Base-by-base conservation (phyloP, 1,140 invertebrate genomes). In the Lordiphosa clarofinis region DNA sequence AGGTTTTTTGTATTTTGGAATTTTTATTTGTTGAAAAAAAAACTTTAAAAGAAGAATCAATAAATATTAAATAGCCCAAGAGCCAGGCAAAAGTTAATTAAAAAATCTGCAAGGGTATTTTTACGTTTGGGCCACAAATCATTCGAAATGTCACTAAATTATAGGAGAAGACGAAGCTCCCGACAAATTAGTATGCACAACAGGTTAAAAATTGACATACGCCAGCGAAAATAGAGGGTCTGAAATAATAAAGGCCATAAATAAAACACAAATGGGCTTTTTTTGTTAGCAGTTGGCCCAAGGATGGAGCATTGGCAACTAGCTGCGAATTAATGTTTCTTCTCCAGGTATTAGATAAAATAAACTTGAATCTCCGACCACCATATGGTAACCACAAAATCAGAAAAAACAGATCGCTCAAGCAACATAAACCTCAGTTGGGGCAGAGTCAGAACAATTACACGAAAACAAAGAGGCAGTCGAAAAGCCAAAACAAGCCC, bases 151-250 rank as follows among this genome's bases (percentile, higher is more conserved):
- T 69, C 66, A 70, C 65, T 60, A 55, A 69, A 50, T 55, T 56
- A 61, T 69, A 58, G 21, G 43, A 35, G 35, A 24, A 42, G 50
- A 36, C 12, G 38, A 19, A 12, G 11, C 48, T 50, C n/a, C 54
- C 46, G 50, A 62, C 65, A 70, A 70, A 70, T 74, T 76, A 76
- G 73, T 76, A 76, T 76, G 73, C 73, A 76, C 73, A 76, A 76
- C 73, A 76, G 67, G 73, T 76, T 76, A 74, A 58, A 61, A 76
- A 78, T 79, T 73, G 59, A 64, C 68, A 67, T 76, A 75, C 60
- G 61, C 56, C 72, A 60, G 58, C 48, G 48, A 21, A 75, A 60
- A 75, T 75, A 75, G 63, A 67, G 54, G 55, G 62, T 37, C 61
- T 71, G 61, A 39, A 46, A 36, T 10, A 42, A 40, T 57, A 73